Conservation (phyloP, 2,797 vertebrate genomes). For the Jordanella pulchra region DNA sequence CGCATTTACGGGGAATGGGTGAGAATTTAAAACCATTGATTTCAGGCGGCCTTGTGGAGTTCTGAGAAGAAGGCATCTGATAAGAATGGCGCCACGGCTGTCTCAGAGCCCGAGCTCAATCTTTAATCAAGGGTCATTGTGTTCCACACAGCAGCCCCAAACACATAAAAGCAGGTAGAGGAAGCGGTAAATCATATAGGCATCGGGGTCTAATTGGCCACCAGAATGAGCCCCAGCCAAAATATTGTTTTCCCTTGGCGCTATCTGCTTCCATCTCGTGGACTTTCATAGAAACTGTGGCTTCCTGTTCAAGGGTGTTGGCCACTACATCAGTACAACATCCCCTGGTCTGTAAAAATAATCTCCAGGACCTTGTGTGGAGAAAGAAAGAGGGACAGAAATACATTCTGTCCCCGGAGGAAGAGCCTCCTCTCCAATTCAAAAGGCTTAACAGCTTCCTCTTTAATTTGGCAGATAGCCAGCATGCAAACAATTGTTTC, state of each 20-base stretch:
- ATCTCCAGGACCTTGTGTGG: conserved; percentile 83
- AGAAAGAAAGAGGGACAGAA: conserved; percentile 82
- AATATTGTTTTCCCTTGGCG: conserved; percentile 81
- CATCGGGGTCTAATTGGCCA: conserved; percentile 75
- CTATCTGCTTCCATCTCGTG: conserved; percentile 89
- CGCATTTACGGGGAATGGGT: conserved; percentile 6
- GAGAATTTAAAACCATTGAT: conserved; percentile 46
- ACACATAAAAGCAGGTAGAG: conserved; percentile 78
- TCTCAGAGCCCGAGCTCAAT: conserved; percentile 69
- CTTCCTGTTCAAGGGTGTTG: conserved; percentile 93
- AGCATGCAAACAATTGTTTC: conserved; percentile 25
- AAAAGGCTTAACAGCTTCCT: conserved; percentile 61
- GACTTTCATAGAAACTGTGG: conserved; percentile 86
- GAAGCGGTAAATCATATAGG: conserved; percentile 82
- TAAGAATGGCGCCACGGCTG: conserved; percentile 76
- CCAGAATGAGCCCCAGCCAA: conserved; percentile 78
- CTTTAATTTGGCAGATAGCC: conserved; percentile 54
- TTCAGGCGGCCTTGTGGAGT: conserved; percentile 61
- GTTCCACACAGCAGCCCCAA: conserved; percentile 68
- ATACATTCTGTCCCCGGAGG: conserved; percentile 79
- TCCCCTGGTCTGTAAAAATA: conserved; percentile 89
- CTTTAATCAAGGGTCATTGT: conserved; percentile 80
- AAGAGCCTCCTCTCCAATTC: conserved; percentile 66
- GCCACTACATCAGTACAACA: conserved; percentile 76
- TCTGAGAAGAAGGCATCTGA: conserved; percentile 69